phyloP scores from a whole-genome alignment of 2,888 invertebrate species.

The Psylliodes chrysocephalus region DNA sequence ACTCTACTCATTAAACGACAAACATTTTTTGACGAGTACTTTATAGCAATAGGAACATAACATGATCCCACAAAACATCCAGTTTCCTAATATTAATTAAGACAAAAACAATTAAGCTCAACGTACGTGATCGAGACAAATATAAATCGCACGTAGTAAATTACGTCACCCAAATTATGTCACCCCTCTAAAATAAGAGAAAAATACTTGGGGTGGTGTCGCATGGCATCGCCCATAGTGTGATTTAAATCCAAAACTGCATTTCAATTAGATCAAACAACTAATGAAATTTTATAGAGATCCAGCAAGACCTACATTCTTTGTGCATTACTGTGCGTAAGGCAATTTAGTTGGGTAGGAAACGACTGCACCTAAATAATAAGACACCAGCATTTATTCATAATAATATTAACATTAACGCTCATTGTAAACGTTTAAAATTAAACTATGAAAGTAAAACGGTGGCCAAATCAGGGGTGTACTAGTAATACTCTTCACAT shows the following conservation, averaged over 20 bases:
- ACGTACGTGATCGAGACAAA: background rate
- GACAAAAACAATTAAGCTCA: no score
- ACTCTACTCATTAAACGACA: no score
- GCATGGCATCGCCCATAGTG: conserved; percentile 21
- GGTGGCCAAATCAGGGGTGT: no score
- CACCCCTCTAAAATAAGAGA: conserved; percentile 20
- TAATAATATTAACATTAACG: no score
- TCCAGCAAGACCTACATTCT: conserved; percentile 57
- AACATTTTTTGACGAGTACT: no score
- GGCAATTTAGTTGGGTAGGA: conserved; percentile 10
- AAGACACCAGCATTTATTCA: no score
- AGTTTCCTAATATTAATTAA: no score
- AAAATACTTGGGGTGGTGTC: conserved; percentile 19
- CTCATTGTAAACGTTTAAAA: no score
- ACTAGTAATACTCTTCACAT: no score
- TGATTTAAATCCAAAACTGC: conserved; percentile 55
- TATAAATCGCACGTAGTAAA: conserved; percentile 21
- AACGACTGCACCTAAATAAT: background rate
- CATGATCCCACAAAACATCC: no score
- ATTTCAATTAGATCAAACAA: conserved; percentile 63
- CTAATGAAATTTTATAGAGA: conserved; percentile 62
- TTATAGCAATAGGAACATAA: no score
- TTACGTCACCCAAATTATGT: conserved; percentile 31
- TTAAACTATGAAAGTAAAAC: no score
- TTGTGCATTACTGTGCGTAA: conserved; percentile 57